Evolutionary conservation across 2,888 invertebrate species (phyloP), one percentile per base, ranked within the genome.

Genomic region (Phragmatobia fuliginosa): DNA sequence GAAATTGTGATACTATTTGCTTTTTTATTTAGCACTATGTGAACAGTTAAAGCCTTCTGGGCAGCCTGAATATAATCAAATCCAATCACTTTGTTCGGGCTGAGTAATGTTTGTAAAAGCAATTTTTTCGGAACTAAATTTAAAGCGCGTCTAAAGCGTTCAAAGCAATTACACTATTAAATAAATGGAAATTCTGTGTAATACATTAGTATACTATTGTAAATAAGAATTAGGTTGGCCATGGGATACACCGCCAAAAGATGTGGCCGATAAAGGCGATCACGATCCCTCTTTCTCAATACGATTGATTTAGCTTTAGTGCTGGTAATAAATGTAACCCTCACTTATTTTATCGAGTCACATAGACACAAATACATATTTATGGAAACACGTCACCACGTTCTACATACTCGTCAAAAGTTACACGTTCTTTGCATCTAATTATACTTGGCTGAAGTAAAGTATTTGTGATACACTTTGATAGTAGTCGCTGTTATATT

Each of bases 241-340:
- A 84, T 82, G 82, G 83, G 84, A 81, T 75, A 78, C 60, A 79
- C 31, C 70, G 78, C 79, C 77, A 79, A 84, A 82, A 85, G 87
- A 87, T 83, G 83, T 86, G 87, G 85, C 86, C 88, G 90, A 90
- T 89, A 87, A 87, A 87, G 87, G 84, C 83, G 86, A 83, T 83
- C 77, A 85, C 85, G 85, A 85, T 87, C 88, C 87, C 88, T 87
- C 85, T 84, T 79, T 84, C 83, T 82, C 85, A 83, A 86, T 86
- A 76, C 89, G 89, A 92, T 93, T 92, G 92, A 92, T 92, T 92
- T 90, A 91, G 90, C 86, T 92, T 92, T 93, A 93, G 92, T 89
- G 89, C 88, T 82, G 68, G 85, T 86, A 88, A 92, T 93, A 92
- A 91, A 93, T 92, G 88, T 85, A 83, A 85, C 88, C 85, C 82